phyloP scores from a whole-genome alignment of 2,113 vertebrate genomes.

The Antigone vipio region DNA sequence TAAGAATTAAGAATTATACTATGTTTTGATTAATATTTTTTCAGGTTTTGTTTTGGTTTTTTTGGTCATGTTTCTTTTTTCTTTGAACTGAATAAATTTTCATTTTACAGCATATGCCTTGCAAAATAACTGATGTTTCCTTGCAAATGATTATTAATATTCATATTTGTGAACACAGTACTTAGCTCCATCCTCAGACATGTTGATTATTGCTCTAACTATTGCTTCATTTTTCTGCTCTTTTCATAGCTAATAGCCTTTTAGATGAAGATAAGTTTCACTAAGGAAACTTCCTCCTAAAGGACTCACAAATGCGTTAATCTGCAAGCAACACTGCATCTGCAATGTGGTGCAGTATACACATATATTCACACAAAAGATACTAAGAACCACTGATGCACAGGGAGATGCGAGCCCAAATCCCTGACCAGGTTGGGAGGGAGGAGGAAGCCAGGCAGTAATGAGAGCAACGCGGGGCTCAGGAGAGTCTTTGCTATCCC shows the following conservation, averaged over 20 bases:
- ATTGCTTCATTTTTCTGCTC: background rate
- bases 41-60: accelerated
- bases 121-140: background rate
- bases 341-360: background rate
- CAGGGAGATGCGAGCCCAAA: background rate
- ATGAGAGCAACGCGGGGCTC: background rate
- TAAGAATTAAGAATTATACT: background rate
- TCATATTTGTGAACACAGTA: background rate
- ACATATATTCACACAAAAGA: background rate
- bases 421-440: background rate
- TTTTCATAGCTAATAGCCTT: background rate
- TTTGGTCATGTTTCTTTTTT: background rate
- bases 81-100: background rate
- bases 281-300: background rate
- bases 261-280: background rate
- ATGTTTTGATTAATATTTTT: background rate
- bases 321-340: background rate
- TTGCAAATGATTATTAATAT: background rate
- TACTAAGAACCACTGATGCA: background rate
- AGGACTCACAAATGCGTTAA: background rate
- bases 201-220: background rate
- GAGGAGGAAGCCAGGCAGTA: background rate
- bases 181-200: background rate
- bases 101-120: background rate
- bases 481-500: background rate